Base-by-base conservation (phyloP, 2,797 vertebrate genomes). In the Spinus pinus region DNA sequence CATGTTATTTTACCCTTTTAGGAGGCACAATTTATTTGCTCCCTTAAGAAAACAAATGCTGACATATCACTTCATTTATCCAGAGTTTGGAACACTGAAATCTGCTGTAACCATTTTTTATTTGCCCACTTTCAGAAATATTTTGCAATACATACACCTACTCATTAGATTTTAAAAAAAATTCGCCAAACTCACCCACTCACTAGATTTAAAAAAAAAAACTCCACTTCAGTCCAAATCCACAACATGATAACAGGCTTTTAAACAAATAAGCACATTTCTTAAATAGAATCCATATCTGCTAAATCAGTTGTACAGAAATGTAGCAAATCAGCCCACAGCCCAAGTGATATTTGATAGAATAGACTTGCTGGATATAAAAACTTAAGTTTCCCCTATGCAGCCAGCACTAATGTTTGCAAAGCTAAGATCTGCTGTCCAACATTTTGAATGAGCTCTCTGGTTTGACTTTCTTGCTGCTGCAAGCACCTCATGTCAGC, bases 131-230 rank as follows among this genome's bases (percentile, higher is more conserved):
- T 93, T 70, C 82, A 93, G 82, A 93, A 93, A 86, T 90, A 91
- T 95, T 96, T 96, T 95, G 93, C 82, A 97, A 94, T 80, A 80
- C 14, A n/a, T 61, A 86, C 88, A 95, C 89, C 91, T 91, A 95
- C 92, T 92, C 72, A 88, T 81, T 88, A 88, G 61, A 66, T 67
- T 74, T 82, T 0, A 0, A 28, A 88, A 88, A 94, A 64, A 92
- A 21, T 4, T 81, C 0, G 0, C 77, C 85, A 67, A 92, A 86
- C 61, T 88, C 90, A 81, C 92, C 82, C 87, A 85, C 91, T 88
- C 35, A 0, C 47, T 42, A 77, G 58, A 64, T 86, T 21, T 4
- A 4, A 58, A 81, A 75, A 71, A 69, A 75, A 73, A 71, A 69
- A 89, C 17, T 33, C 30, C 3, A 37, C 24, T 88, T 70, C 64